Evolutionary conservation across 2,797 vertebrate species (phyloP).

Genomic region (Rhynchotus rufescens): DNA sequence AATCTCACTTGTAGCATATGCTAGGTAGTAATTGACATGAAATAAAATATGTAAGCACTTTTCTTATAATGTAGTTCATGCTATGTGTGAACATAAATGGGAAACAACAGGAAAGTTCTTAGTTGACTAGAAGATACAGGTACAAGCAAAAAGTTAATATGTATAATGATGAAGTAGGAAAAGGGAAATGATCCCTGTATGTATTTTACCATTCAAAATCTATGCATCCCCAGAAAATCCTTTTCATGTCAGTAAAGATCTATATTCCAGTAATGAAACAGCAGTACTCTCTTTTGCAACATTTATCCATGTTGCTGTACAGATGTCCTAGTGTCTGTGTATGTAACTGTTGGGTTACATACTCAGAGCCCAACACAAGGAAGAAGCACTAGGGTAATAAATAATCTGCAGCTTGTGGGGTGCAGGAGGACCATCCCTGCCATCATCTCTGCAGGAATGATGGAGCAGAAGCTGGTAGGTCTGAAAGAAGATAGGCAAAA

Average conservation of each 20-base stretch:
- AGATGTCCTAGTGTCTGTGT: neutral
- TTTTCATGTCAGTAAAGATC: neutral
- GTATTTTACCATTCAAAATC: neutral
- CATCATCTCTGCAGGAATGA: neutral
- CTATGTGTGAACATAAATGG: neutral
- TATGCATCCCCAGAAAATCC: neutral
- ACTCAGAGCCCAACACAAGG: neutral
- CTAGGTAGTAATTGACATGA: neutral
- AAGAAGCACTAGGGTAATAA: neutral
- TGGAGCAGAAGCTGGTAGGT: neutral
- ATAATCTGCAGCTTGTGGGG: neutral
- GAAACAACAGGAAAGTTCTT: neutral
- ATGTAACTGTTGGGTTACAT: accelerated
- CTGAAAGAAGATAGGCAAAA: neutral
- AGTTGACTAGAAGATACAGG: neutral
- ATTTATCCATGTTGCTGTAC: neutral
- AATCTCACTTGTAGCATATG: neutral
- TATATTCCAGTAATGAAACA: neutral
- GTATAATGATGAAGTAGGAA: neutral
- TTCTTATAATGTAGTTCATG: neutral
- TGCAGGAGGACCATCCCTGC: neutral
- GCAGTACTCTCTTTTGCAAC: neutral
- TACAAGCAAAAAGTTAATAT: neutral
- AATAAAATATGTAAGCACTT: neutral
- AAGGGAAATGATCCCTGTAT: neutral